Percentiles rank a stretch among this genome's conserved stretches.
Conservation (phyloP, 2,113 vertebrate species). For the Dolichallabes microphthalmus region DNA sequence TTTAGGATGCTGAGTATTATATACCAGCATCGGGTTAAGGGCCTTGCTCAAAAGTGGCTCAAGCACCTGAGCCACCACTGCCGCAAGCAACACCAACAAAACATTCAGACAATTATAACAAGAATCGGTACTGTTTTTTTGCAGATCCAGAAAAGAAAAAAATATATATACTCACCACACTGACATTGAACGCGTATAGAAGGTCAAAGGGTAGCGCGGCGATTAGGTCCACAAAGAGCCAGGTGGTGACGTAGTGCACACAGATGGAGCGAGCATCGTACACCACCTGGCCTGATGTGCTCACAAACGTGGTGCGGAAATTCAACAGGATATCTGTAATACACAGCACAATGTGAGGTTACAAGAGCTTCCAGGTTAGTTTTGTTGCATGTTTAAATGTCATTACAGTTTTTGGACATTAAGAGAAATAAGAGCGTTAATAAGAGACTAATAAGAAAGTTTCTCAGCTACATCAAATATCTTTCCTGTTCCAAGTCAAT, state of each 20-base stretch:
- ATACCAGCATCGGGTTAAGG: too few relatives aligned
- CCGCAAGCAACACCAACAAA: not conserved
- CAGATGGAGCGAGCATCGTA: conserved; percentile 82
- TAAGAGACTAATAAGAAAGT: too few relatives aligned
- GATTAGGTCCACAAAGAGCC: conserved; percentile 82
- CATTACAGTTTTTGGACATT: not conserved
- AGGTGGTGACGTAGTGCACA: conserved; percentile 81
- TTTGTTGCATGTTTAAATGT: not conserved
- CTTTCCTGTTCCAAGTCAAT: not conserved
- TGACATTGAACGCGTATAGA: conserved; percentile 80
- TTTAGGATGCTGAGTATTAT: too few relatives aligned
- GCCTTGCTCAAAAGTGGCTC: too few relatives aligned
- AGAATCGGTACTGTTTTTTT: not conserved
- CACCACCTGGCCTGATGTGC: conserved; percentile 81
- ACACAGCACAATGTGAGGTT: conserved; percentile 17
- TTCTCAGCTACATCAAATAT: too few relatives aligned
- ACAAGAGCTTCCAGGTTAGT: not conserved
- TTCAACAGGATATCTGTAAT: conserved; percentile 76
- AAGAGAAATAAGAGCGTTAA: not conserved
- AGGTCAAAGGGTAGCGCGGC: conserved; percentile 81
- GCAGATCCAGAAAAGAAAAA: conserved; percentile 6
- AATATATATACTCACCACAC: conserved; percentile 73
- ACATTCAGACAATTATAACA: not conserved
- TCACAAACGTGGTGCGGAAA: conserved; percentile 81
- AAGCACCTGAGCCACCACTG: too few relatives aligned